Base-by-base conservation (phyloP, 2,888 invertebrate species). In the Ornithoptera alexandrae region DNA sequence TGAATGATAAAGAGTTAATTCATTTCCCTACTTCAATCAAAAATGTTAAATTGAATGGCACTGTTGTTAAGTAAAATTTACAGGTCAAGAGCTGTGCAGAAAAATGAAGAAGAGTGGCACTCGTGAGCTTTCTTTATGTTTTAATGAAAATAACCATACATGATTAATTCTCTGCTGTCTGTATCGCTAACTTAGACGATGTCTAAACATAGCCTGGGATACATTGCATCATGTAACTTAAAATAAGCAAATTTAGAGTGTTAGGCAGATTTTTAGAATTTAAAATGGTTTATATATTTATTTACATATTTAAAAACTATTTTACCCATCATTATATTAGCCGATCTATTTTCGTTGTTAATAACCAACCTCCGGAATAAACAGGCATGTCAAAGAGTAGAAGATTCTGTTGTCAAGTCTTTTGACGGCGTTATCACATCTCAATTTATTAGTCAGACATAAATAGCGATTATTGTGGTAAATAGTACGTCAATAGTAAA, bases 1-100 rank as follows among this genome's bases (percentile, higher is more conserved):
- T 92, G 82, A 88, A 84, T 79, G 81, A 82, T 79, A 72, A 69
- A 50, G n/a, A 60, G 71, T 69, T 63, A 58, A 62, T 74, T 76
- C 70, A 76, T 65, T 75, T 76, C 76, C n/a, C 62, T 73, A 69
- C 18, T 53, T 53, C 8, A 53, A n/a, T 53, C 4, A 30, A n/a
- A 53, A 53, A 53, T 53, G 8, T 53, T 53, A 4, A 7, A n/a
- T 18, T 18, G 8, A 30, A 59, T 3, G 59, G 6, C 36, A 12
- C 12, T 30, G 4, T 24, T 59, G 2, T 12, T 24, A 18, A 53
- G 1, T n/a, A n/a, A 53, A 53, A n/a, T n/a, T 53, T n/a, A 53
- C n/a, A 5, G 15, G 53, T 18, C n/a, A n/a, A 53, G 18, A 53
- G n/a, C 6, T 53, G n/a, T 12, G 46, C 15, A 46, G 12, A 46